Conservation (phyloP, 2,113 vertebrate genomes). For the Embiotoca jacksoni region DNA sequence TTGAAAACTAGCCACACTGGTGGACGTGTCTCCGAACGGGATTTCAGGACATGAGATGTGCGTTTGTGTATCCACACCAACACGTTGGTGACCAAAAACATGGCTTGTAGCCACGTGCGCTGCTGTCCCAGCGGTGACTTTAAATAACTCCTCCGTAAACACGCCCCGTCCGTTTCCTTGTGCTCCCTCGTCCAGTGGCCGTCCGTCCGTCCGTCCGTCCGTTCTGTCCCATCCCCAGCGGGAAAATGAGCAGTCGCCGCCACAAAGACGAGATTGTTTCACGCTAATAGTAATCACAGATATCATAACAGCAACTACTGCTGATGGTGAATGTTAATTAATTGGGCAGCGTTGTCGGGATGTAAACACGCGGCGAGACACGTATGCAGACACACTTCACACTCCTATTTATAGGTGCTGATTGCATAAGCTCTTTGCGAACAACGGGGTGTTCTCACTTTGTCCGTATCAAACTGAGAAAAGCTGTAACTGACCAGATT, state of each 20-base stretch:
- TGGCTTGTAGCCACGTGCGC: conserved; percentile 72
- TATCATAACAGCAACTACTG: conserved; percentile 33
- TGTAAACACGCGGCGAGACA: conserved; percentile 59
- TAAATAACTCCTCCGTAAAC: conserved; percentile 83
- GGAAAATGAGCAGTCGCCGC: conserved; percentile 3
- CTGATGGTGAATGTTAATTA: conserved; percentile 59
- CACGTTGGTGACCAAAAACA: conserved; percentile 62
- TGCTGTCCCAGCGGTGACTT: conserved; percentile 63
- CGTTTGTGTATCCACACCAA: conserved; percentile 1
- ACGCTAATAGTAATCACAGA: conserved; percentile 34
- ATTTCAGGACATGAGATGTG: conserved; percentile 43
- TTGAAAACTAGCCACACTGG: too few species aligned
- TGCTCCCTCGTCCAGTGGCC: conserved; percentile 25
- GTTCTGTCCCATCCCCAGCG: neutral
- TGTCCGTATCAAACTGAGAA: conserved; percentile 70
- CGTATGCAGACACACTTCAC: conserved; percentile 54
- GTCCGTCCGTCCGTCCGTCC: neutral
- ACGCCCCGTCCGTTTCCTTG: conserved; percentile 69
- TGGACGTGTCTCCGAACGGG: conserved; percentile 28
- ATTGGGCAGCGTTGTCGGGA: conserved; percentile 48
- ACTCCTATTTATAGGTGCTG: conserved; percentile 73
- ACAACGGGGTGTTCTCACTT: conserved; percentile 71
- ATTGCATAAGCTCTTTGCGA: conserved; percentile 70
- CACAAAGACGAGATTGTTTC: conserved; percentile 22
- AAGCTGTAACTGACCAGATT: conserved; percentile 67